These are phyloP conservation scores for Apamea anceps DNA, from an alignment of 2,888 invertebrate species.

Conservation along the genomic window DNA sequence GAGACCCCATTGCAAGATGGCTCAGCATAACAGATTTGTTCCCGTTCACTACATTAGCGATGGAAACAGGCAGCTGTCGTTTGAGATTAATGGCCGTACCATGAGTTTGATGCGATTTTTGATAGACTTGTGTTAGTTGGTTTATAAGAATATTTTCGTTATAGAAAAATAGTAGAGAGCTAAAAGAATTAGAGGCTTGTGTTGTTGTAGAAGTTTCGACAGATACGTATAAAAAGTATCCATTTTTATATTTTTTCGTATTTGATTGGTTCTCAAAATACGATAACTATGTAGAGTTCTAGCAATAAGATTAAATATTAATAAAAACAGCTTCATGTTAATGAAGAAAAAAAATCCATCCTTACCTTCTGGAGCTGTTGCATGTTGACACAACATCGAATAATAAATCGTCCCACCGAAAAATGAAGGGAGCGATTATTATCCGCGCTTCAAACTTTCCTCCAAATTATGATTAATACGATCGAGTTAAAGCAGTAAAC, in stretches of 20 bases:
- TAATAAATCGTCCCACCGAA: slow-evolving; percentile 39
- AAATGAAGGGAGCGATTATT: slow-evolving; percentile 41
- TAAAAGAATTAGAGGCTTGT: not conserved
- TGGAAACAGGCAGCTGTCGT: slow-evolving; percentile 73
- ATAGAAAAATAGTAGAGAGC: not conserved
- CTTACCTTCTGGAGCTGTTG: slow-evolving; percentile 15
- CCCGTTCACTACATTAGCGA: slow-evolving; percentile 78
- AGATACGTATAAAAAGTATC: not conserved
- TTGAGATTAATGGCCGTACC: slow-evolving; percentile 69
- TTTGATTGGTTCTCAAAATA: not conserved
- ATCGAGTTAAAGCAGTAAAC: slow-evolving; percentile 62
- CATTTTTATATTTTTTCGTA: not conserved
- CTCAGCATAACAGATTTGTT: slow-evolving; percentile 76
- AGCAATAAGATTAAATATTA: not conserved
- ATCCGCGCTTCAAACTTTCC: slow-evolving; percentile 45
- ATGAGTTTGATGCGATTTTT: slow-evolving; percentile 43
- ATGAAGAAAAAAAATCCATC: not conserved
- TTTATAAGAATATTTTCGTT: too few species aligned
- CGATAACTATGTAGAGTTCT: too few species aligned
- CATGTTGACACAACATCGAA: not conserved
- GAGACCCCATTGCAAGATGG: slow-evolving; percentile 49
- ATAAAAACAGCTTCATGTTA: too few species aligned
- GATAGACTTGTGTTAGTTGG: slow-evolving; percentile 11
- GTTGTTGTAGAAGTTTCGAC: not conserved
- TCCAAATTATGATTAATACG: slow-evolving; percentile 60